Base-by-base conservation (phyloP, 53 echinoderm and acorn worm genomes). In the Paelopatides confundens region DNA sequence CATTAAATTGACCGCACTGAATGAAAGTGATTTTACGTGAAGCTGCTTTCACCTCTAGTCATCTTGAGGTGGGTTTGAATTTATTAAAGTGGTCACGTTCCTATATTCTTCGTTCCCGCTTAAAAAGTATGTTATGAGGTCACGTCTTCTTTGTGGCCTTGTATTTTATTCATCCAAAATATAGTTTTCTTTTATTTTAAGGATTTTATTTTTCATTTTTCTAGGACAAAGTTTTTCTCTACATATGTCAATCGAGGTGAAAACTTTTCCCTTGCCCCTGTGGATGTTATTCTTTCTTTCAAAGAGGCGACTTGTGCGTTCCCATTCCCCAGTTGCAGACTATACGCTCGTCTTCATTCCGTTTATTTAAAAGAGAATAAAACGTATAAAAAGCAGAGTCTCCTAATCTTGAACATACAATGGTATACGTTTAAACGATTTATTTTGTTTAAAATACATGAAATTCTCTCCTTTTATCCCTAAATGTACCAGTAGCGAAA, bases 381-480 rank as follows among this genome's bases (percentile, higher is more conserved):
- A 43, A 43, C 8, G 43, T 43, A 12, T 46, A 54, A 54, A 54
- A 17, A 54, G 23, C 5, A 14, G 4, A 71, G 71, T 39, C 71
- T 40, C 36, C 27, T 11, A 71, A 38, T 43, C 71, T 6, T 71
- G n/a, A 37, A 14, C 46, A 23, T 71, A 71, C 71, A 71, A 39
- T 71, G 46, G 71, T 38, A 39, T 71, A 17, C 71, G 46, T 71
- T 71, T 71, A 71, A 71, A 38, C 71, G 71, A 71, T 43, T 36
- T 71, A 71, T 71, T 71, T 38, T 24, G 46, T 39, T 38, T 18
- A 38, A 39, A 71, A 71, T 43, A 71, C 31, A 71, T 21, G 24
- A 13, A 37, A 71, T 71, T 71, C 46, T 43, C 40, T 27, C 46
- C 10, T 38, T 43, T 71, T 36, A 71, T 71, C 24, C 46, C 71